Conservation (phyloP, 2,797 vertebrate species). For the Galago senegalensis region DNA sequence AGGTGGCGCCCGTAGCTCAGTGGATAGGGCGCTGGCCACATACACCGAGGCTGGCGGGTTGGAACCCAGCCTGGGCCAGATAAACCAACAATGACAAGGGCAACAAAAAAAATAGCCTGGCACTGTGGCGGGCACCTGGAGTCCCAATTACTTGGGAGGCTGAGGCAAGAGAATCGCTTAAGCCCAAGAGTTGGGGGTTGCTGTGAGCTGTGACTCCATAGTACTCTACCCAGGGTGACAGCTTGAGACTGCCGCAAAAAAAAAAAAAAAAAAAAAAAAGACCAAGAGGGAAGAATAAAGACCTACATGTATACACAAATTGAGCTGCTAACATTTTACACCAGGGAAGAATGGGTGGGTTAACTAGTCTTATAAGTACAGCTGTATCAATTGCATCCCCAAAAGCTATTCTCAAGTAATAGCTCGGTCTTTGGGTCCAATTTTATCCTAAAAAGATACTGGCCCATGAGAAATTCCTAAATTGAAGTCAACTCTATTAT, state of each 20-base stretch:
- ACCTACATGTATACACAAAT: neutral
- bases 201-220: too few relatives aligned
- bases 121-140: too few relatives aligned
- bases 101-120: too few relatives aligned
- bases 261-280: neutral
- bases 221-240: too few relatives aligned
- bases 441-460: neutral
- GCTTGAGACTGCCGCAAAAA: too few relatives aligned
- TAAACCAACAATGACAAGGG: too few relatives aligned
- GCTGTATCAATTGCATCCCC: neutral
- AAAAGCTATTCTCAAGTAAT: conserved; percentile 6
- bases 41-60: too few relatives aligned
- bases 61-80: too few relatives aligned
- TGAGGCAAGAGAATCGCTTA: too few relatives aligned
- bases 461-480: neutral
- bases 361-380: neutral
- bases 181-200: too few relatives aligned
- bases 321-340: neutral
- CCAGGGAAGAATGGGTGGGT: neutral
- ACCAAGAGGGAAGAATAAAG: neutral
- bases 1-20: neutral
- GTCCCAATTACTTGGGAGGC: too few relatives aligned
- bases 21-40: too few relatives aligned
- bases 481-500: neutral
- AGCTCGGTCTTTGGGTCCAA: neutral